Conservation (phyloP, 2,888 invertebrate species). For the Ceramica pisi region DNA sequence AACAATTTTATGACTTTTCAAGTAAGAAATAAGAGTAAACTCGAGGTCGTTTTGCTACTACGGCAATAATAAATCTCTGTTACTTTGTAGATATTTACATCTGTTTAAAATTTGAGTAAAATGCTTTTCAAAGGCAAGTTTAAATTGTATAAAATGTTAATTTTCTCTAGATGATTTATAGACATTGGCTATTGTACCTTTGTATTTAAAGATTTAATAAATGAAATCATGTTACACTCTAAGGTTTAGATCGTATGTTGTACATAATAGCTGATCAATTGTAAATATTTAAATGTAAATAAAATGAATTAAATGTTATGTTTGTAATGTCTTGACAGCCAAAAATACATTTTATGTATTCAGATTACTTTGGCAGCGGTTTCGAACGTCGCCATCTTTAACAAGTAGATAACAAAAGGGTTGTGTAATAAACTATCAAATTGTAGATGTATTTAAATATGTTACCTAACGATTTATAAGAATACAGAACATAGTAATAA, state of each 20-base stretch:
- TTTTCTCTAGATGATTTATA: slow-evolving; percentile 72
- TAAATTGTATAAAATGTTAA: slow-evolving; percentile 69
- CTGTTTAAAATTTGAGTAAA: slow-evolving; percentile 61
- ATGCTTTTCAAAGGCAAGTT: slow-evolving; percentile 75
- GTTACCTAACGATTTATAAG: slow-evolving; percentile 87
- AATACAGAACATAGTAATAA: slow-evolving; percentile 80
- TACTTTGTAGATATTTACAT: slow-evolving; percentile 68
- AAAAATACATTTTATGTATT: slow-evolving; percentile 78
- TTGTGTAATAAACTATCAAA: slow-evolving; percentile 89
- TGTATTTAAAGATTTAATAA: slow-evolving; percentile 64
- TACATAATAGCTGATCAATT: slow-evolving; percentile 73
- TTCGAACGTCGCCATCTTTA: slow-evolving; percentile 73
- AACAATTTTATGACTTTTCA: slow-evolving; percentile 70
- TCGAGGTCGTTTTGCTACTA: slow-evolving; percentile 53
- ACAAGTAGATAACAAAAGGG: slow-evolving; percentile 86
- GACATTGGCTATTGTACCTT: slow-evolving; percentile 69
- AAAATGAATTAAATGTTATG: slow-evolving; percentile 70
- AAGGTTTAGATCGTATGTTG: slow-evolving; percentile 65
- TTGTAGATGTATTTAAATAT: slow-evolving; percentile 84
- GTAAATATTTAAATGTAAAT: slow-evolving; percentile 78
- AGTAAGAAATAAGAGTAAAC: slow-evolving; percentile 66
- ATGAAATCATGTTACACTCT: slow-evolving; percentile 60
- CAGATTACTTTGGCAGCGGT: slow-evolving; percentile 68
- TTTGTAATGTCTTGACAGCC: slow-evolving; percentile 79
- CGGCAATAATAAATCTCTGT: slow-evolving; percentile 60